These are phyloP conservation scores for Microplitis demolitor DNA, from an alignment of 1,140 invertebrate species.

Conservation along the genomic window DNA sequence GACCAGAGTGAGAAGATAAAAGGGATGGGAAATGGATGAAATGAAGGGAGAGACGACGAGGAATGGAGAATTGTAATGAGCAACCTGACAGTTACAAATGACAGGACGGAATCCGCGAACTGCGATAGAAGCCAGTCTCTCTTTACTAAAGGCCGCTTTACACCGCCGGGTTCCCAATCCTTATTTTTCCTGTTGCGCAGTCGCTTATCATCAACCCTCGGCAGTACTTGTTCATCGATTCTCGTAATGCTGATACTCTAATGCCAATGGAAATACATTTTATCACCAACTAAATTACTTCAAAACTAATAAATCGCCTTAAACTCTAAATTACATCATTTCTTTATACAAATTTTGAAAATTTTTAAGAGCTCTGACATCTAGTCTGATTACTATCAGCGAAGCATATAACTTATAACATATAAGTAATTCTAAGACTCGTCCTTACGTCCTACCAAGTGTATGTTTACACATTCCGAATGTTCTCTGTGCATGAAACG, in stretches of 20 bases:
- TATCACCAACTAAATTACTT: neutral
- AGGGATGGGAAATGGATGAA: constrained; percentile 12
- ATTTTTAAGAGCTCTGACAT: too few species aligned
- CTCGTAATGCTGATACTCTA: constrained; percentile 5
- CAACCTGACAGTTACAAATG: constrained; percentile 64
- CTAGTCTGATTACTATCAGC: too few species aligned
- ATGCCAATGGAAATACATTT: constrained; percentile 11
- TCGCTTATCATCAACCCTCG: constrained; percentile 23
- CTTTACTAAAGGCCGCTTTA: constrained; percentile 49
- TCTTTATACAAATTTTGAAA: too few species aligned
- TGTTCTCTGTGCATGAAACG: constrained; percentile 39
- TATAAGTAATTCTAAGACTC: neutral
- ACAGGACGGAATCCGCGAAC: constrained; percentile 63
- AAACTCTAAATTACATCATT: too few species aligned
- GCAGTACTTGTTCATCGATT: constrained; percentile 1
- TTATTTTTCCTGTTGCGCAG: constrained; percentile 40
- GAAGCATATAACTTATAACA: neutral
- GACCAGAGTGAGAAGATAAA: constrained; percentile 17
- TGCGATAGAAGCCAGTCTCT: constrained; percentile 58
- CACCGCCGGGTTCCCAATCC: constrained; percentile 25
- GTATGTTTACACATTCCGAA: constrained; percentile 44
- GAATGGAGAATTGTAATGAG: constrained; percentile 64
- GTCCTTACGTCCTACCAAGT: constrained; percentile 13
- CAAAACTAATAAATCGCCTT: too few species aligned
- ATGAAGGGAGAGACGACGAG: constrained; percentile 41